Evolutionary conservation across 1,140 invertebrate species (phyloP).

Genomic region (Andrena cerasifolii): DNA sequence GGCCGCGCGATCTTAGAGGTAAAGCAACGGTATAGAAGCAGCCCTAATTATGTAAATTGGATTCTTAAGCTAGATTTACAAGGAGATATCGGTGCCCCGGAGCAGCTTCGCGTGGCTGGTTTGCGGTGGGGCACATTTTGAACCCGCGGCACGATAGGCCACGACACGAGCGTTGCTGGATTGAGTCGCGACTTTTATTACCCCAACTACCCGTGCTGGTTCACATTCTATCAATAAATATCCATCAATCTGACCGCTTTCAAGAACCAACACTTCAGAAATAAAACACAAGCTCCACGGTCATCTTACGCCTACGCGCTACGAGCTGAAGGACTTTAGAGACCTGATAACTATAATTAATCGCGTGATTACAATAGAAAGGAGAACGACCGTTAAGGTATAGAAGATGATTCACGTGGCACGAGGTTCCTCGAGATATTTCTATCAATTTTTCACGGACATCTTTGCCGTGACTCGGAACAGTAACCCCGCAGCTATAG

Average conservation of each 20-base stretch:
- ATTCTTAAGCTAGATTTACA: constrained; percentile 65
- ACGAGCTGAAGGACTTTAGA: too few species aligned
- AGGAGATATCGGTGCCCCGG: constrained; percentile 58
- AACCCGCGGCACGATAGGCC: constrained; percentile 38
- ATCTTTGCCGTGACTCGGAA: constrained; percentile 20
- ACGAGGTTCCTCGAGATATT: neutral
- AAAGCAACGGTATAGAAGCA: constrained; percentile 60
- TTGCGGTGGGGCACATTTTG: constrained; percentile 50
- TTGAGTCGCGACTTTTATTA: constrained; percentile 11
- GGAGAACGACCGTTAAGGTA: neutral
- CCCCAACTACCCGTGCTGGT: neutral
- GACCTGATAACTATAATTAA: neutral
- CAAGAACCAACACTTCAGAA: neutral
- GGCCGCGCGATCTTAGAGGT: constrained; percentile 47
- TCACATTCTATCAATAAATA: neutral
- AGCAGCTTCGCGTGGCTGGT: constrained; percentile 53
- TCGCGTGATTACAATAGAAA: neutral
- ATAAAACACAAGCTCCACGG: neutral
- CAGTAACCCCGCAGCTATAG: neutral
- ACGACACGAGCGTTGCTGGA: constrained; percentile 15
- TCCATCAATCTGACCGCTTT: neutral
- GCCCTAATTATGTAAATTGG: constrained; percentile 69
- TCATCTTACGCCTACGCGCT: too few species aligned
- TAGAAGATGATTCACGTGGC: neutral
- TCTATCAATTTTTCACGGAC: neutral